Evolutionary conservation across 2,888 invertebrate species (phyloP).

Genomic region (Drosophila macrothrix): DNA sequence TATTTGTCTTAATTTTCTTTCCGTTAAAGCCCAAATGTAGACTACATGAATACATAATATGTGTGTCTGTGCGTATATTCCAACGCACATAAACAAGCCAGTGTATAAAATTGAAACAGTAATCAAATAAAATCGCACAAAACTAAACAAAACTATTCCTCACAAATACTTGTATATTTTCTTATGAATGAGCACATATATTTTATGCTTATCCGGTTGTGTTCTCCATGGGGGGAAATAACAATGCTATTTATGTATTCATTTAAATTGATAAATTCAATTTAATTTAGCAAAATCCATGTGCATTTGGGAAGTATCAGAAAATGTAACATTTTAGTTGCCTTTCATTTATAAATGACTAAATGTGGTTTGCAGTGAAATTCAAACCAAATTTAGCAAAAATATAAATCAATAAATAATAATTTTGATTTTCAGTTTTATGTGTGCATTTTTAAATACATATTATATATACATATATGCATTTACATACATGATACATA

Average conservation of each 20-base stretch:
- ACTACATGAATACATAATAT: background rate
- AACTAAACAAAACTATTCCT: background rate
- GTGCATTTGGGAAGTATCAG: too few relatives aligned
- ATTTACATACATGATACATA: background rate
- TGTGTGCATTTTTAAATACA: too few relatives aligned
- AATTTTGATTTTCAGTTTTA: too few relatives aligned
- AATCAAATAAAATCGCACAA: background rate
- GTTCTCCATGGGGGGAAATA: background rate
- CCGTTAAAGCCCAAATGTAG: background rate
- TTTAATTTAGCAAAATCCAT: background rate
- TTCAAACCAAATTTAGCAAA: too few relatives aligned
- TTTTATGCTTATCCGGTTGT: background rate
- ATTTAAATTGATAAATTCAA: background rate
- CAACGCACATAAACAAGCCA: conserved; percentile 13
- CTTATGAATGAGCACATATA: background rate
- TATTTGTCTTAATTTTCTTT: background rate
- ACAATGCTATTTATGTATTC: background rate
- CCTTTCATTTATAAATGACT: too few relatives aligned
- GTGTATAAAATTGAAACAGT: background rate
- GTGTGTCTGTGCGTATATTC: background rate
- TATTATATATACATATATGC: too few relatives aligned
- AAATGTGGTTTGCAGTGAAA: background rate
- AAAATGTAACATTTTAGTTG: too few relatives aligned
- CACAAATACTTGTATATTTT: background rate
- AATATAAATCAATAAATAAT: too few relatives aligned